phyloP scores from a whole-genome alignment of 2,888 invertebrate species.

The Diaphora mendica region DNA sequence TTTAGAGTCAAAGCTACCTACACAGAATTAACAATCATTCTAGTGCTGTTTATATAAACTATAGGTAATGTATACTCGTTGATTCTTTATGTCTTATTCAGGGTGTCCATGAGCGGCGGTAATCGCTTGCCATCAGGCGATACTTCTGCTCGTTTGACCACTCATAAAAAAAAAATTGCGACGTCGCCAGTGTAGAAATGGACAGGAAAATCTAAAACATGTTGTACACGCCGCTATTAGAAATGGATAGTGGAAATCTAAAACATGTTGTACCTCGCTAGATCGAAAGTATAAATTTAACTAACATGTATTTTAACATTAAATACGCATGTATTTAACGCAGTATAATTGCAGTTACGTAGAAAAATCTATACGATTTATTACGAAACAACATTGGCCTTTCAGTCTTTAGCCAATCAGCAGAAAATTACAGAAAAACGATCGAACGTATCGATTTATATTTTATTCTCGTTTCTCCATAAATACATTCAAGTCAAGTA shows the following conservation, averaged over 20 bases:
- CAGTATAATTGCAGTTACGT: background rate
- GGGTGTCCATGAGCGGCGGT: too few species aligned
- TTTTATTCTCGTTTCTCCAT: background rate
- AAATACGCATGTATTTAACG: background rate
- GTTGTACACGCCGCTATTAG: too few species aligned
- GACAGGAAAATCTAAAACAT: too few species aligned
- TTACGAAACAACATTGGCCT: background rate
- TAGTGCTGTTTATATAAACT: too few species aligned
- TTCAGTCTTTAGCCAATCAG: background rate
- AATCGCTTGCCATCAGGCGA: too few species aligned
- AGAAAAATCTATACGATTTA: background rate
- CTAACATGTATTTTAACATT: background rate
- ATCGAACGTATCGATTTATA: background rate
- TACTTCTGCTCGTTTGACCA: too few species aligned
- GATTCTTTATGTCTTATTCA: too few species aligned
- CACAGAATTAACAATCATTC: too few species aligned
- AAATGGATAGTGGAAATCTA: background rate
- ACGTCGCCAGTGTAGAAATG: too few species aligned
- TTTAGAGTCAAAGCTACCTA: too few species aligned
- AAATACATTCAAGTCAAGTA: background rate
- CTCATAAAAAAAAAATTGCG: too few species aligned
- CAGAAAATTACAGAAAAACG: background rate
- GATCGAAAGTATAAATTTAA: background rate
- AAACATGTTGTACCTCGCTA: background rate
- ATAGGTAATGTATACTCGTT: too few species aligned